Evolutionary conservation across 2,888 invertebrate species (phyloP).

Genomic region (Acanthosepion pharaonis): DNA sequence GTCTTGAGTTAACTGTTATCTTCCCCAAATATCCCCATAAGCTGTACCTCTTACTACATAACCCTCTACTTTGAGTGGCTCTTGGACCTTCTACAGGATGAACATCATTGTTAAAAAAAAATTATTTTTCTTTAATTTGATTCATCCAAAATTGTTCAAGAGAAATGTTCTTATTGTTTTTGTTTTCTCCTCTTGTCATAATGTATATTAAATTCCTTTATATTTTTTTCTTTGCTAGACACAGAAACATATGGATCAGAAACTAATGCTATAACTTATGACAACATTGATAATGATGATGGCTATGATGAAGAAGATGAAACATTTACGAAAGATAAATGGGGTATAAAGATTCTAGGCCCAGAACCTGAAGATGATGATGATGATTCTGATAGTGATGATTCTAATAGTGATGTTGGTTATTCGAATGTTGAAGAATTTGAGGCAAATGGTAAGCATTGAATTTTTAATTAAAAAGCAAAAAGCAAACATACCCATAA

Average conservation of each 20-base stretch:
- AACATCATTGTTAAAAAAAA: too few species aligned
- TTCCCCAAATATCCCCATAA: too few species aligned
- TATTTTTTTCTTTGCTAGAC: neutral
- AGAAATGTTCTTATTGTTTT: neutral
- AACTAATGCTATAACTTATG: constrained; percentile 38
- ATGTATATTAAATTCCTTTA: neutral
- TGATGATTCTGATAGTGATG: constrained; percentile 56
- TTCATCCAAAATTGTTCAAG: too few species aligned
- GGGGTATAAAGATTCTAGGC: constrained; percentile 55
- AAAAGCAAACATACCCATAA: too few species aligned
- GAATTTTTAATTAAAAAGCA: too few species aligned
- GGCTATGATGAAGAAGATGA: constrained; percentile 38
- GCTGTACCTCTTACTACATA: too few species aligned
- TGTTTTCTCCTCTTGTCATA: neutral
- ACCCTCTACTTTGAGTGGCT: too few species aligned
- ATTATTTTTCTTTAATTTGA: too few species aligned
- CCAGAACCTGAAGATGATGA: constrained; percentile 61
- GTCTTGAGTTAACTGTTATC: too few species aligned
- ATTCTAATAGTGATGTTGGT: neutral
- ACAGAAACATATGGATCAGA: neutral
- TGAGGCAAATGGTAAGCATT: neutral
- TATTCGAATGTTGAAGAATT: neutral
- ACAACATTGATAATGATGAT: constrained; percentile 35
- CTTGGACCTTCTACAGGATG: too few species aligned
- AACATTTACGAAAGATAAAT: neutral